These are phyloP conservation scores for Sylvilagus floridanus DNA, from an alignment of 2,797 vertebrate genomes.

Conservation along the genomic window DNA sequence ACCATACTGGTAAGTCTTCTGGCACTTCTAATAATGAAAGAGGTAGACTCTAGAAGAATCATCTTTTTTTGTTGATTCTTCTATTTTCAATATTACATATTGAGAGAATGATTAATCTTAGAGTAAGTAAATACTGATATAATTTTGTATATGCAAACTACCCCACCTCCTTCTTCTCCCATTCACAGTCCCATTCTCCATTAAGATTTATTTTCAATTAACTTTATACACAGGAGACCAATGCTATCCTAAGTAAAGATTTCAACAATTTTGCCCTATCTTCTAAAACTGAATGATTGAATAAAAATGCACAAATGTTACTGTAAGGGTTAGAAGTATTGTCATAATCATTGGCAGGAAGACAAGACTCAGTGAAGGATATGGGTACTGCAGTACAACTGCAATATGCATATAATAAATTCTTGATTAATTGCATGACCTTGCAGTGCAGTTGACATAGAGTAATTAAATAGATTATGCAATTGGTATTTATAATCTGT, in stretches of 20 bases:
- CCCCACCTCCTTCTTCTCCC: too few species aligned
- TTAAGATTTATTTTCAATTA: too few species aligned
- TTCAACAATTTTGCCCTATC: not conserved
- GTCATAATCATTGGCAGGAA: not conserved
- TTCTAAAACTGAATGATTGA: not conserved
- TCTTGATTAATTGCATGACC: not conserved
- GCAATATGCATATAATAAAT: not conserved
- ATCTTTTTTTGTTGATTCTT: not conserved
- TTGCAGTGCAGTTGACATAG: not conserved
- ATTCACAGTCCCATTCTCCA: too few species aligned
- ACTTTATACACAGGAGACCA: too few species aligned
- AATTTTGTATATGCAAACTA: not conserved
- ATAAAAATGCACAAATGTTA: not conserved
- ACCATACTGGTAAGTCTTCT: not conserved
- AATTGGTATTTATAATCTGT: not conserved
- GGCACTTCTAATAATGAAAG: not conserved
- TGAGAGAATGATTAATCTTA: not conserved
- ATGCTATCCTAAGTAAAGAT: too few species aligned
- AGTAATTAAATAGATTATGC: not conserved
- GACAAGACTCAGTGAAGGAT: not conserved
- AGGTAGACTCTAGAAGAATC: not conserved
- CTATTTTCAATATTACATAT: not conserved
- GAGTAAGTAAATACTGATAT: not conserved
- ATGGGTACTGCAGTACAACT: not conserved
- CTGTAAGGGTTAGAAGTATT: not conserved